phyloP scores from a whole-genome alignment of 2,113 vertebrate genomes.

The Corythornis cristatus region DNA sequence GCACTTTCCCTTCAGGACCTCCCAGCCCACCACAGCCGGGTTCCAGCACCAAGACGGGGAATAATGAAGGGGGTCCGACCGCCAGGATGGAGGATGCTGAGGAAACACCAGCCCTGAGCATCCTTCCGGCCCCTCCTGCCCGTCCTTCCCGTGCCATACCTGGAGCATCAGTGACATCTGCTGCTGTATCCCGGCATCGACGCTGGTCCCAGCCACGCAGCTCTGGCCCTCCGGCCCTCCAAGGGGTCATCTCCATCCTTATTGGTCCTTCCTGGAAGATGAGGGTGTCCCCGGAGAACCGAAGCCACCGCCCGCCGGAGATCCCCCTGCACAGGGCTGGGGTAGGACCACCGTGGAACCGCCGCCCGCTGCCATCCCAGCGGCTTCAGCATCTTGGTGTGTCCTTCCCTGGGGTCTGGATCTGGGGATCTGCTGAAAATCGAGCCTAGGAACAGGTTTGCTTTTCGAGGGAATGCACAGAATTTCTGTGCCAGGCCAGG shows the following conservation, averaged over 20 bases:
- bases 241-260: fast-evolving
- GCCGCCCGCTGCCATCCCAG: fast-evolving
- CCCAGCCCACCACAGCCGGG: neutral
- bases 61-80: neutral
- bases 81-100: neutral
- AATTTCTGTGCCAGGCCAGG: neutral
- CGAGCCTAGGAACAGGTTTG: fast-evolving
- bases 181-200: neutral
- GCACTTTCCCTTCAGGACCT: neutral
- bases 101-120: neutral
- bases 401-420: neutral
- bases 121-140: fast-evolving
- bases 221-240: no score
- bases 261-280: fast-evolving
- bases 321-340: neutral
- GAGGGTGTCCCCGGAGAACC: fast-evolving
- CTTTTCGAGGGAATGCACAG: fast-evolving
- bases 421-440: neutral
- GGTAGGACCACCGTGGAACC: fast-evolving
- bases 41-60: neutral
- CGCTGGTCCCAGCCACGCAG: fast-evolving
- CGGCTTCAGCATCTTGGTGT: fast-evolving
- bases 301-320: fast-evolving
- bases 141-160: fast-evolving
- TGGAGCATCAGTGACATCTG: constrained; percentile 37